Percentiles rank a stretch among this genome's conserved stretches.
These are phyloP conservation scores for Lasiommata megera DNA, from an alignment of 2,888 invertebrate genomes.

Conservation along the genomic window DNA sequence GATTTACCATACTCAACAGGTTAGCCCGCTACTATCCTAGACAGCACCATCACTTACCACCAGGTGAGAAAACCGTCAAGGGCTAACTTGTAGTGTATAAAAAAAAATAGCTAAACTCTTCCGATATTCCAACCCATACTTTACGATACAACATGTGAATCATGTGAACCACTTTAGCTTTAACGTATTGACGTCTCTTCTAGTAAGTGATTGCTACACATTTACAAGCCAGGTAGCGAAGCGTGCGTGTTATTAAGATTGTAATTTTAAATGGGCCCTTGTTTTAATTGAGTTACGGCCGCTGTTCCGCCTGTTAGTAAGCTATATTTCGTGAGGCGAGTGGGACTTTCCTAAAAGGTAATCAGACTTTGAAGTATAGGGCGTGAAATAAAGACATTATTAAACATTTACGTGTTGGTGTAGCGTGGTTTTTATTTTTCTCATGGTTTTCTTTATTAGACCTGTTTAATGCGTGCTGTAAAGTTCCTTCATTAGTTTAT, in stretches of 20 bases:
- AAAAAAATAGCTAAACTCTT: no score
- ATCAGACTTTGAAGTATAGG: constrained; percentile 14
- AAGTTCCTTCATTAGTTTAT: no score
- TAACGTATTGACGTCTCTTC: constrained; percentile 38
- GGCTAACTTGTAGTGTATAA: no score
- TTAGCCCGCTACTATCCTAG: no score
- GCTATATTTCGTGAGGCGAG: constrained; percentile 10
- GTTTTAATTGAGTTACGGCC: constrained; percentile 76
- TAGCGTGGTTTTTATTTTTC: background rate
- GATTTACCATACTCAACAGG: no score
- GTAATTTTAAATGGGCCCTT: constrained; percentile 64
- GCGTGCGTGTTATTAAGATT: constrained; percentile 63
- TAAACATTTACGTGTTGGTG: background rate
- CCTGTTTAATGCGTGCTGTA: no score
- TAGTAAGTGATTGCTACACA: constrained; percentile 36
- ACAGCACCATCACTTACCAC: no score
- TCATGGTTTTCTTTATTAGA: background rate
- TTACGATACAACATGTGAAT: no score
- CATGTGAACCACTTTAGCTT: no score
- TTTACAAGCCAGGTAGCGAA: constrained; percentile 59
- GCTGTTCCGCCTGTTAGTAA: constrained; percentile 49
- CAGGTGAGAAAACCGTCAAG: no score
- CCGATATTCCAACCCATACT: no score
- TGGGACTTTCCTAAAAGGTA: constrained; percentile 18
- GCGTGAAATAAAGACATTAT: constrained; percentile 7